These are phyloP conservation scores for Coptodon bakossiorum DNA, from an alignment of 2,113 vertebrate genomes.

Conservation along the genomic window DNA sequence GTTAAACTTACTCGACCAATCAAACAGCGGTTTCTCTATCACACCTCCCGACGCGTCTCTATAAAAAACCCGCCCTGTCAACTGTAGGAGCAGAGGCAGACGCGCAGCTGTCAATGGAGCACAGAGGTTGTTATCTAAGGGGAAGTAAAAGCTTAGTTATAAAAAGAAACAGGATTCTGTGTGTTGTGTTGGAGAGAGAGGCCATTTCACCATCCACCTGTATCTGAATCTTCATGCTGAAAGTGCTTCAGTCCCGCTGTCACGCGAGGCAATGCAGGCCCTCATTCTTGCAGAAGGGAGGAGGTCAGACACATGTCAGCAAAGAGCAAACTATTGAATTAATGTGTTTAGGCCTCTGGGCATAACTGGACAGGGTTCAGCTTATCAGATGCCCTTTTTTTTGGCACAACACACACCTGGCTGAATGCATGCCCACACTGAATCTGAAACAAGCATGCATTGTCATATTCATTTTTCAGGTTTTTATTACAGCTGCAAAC, in stretches of 20 bases:
- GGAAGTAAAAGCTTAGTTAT: not conserved
- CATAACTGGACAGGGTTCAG: slow-evolving; percentile 1
- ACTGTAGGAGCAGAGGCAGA: not conserved
- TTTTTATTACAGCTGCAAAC: not conserved
- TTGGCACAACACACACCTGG: not conserved
- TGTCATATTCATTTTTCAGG: not conserved
- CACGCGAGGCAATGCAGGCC: not conserved
- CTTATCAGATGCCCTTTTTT: not conserved
- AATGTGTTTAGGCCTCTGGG: slow-evolving; percentile 26
- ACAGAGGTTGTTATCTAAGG: not conserved
- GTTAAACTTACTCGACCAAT: slow-evolving; percentile 48
- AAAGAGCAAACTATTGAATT: slow-evolving; percentile 15
- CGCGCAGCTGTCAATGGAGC: slow-evolving; percentile 6
- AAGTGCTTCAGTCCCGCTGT: not conserved
- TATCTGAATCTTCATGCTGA: not conserved
- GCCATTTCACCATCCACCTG: not conserved
- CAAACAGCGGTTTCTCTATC: slow-evolving; percentile 21
- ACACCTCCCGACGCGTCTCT: slow-evolving; percentile 64
- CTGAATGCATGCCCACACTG: not conserved
- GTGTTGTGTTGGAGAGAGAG: not conserved
- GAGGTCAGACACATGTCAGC: slow-evolving; percentile 32
- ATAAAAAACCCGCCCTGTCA: slow-evolving; percentile 25
- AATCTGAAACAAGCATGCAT: not conserved
- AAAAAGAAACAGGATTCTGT: not conserved
- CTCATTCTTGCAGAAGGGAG: not conserved